A percentile compares a stretch with the other conserved stretches of the same genome.
Evolutionary conservation across 2,113 vertebrate genomes (phyloP).

Genomic region (Cyanistes caeruleus): DNA sequence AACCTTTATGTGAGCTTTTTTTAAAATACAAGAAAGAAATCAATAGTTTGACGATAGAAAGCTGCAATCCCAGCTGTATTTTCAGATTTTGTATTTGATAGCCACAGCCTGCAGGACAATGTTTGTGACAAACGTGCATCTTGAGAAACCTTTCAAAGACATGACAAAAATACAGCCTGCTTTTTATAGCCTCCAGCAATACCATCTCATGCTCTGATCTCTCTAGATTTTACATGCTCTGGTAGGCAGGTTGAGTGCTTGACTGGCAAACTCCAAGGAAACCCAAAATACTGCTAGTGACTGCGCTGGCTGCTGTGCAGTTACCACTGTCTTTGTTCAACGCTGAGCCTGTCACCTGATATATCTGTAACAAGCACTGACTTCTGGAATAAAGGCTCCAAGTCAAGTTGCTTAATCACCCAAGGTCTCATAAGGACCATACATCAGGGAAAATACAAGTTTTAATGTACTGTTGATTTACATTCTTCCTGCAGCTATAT

Average conservation of each 20-base stretch:
- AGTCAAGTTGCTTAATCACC: not conserved
- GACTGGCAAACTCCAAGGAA: constrained; percentile 11
- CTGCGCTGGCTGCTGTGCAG: not conserved
- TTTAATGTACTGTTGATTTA: not conserved
- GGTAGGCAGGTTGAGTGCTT: not conserved
- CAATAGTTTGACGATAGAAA: not conserved
- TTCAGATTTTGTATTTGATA: not conserved
- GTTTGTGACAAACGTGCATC: not conserved
- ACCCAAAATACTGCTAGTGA: not conserved
- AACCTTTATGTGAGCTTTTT: accelerated
- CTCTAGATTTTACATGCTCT: constrained; percentile 12
- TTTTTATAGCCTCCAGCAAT: constrained; percentile 34
- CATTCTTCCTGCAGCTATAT: not conserved
- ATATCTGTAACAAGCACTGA: not conserved
- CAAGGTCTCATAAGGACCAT: not conserved
- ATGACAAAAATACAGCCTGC: not conserved
- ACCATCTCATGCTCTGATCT: constrained; percentile 33
- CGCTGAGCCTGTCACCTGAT: not conserved
- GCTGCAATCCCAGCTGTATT: not conserved
- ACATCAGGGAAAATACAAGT: not conserved
- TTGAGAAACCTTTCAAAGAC: constrained; percentile 23
- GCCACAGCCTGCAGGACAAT: not conserved
- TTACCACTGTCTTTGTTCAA: not conserved
- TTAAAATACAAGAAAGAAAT: not conserved
- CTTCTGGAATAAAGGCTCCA: not conserved